Evolutionary conservation across 2,888 invertebrate genomes (phyloP).

Genomic region (Agrilus biguttatus): DNA sequence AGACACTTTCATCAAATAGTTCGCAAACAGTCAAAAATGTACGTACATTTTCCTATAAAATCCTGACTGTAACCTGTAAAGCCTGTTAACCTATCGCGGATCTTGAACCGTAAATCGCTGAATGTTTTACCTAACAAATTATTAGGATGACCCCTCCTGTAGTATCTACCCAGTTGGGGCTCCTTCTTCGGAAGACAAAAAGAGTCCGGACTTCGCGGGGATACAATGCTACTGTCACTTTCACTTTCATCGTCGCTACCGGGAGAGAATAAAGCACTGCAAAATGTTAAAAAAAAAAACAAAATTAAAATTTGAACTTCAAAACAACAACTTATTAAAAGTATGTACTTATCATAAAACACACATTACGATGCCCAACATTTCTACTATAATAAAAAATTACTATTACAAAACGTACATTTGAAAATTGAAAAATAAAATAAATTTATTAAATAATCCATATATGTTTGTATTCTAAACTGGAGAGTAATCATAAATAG

Average conservation of each 20-base stretch:
- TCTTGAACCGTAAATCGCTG: constrained; percentile 12
- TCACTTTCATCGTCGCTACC: constrained; percentile 35
- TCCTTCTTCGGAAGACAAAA: constrained; percentile 19
- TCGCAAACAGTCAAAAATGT: constrained; percentile 7
- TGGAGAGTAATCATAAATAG: constrained; percentile 6
- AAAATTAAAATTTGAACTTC: no score
- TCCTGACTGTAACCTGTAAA: constrained; percentile 7
- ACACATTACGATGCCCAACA: no score
- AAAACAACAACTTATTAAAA: no score
- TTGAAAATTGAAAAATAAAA: no score
- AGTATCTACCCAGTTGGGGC: constrained; percentile 19
- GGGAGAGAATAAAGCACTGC: constrained; percentile 50
- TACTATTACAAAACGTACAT: neutral
- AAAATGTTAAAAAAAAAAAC: constrained; percentile 12
- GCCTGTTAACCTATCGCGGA: constrained; percentile 9
- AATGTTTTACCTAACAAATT: constrained; percentile 28
- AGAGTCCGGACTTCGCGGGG: constrained; percentile 32
- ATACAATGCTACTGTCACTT: constrained; percentile 33
- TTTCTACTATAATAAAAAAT: no score
- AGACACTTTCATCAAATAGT: constrained; percentile 14
- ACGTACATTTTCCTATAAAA: constrained; percentile 13
- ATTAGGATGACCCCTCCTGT: constrained; percentile 24
- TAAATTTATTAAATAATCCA: no score
- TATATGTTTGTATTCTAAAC: no score
- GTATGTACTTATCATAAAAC: no score